Percentiles rank a stretch among this genome's conserved stretches.
phyloP scores from a whole-genome alignment of 1,140 invertebrate genomes.

The Leptestheria dahalacensis region DNA sequence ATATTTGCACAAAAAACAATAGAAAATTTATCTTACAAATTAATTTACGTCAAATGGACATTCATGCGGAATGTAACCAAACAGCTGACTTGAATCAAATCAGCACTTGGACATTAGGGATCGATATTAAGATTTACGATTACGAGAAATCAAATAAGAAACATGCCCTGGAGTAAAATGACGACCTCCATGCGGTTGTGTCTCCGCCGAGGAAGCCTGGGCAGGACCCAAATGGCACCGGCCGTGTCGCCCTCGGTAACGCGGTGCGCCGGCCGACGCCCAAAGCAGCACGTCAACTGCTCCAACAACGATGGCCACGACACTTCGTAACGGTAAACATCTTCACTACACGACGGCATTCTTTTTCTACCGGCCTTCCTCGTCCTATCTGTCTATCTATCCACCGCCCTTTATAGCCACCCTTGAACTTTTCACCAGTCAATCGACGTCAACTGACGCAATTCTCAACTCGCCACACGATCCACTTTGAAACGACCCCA shows the following conservation, averaged over 20 bases:
- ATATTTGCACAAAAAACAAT: too few relatives aligned
- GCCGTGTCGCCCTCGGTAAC: not conserved
- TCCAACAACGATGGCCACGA: not conserved
- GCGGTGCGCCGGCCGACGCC: not conserved
- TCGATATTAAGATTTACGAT: not conserved
- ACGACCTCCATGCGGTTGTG: slow-evolving; percentile 12
- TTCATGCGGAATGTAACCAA: too few relatives aligned
- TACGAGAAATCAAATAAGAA: not conserved
- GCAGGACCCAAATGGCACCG: not conserved
- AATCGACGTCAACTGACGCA: too few relatives aligned
- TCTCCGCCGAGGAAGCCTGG: not conserved
- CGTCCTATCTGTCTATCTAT: too few relatives aligned
- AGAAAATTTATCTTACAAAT: too few relatives aligned
- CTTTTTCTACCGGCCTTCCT: too few relatives aligned
- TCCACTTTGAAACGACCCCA: too few relatives aligned
- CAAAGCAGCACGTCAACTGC: slow-evolving; percentile 12
- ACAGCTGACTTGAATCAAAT: not conserved
- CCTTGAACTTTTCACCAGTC: too few relatives aligned
- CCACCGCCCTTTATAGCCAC: too few relatives aligned
- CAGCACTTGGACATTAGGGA: not conserved
- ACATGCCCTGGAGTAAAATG: slow-evolving; percentile 4
- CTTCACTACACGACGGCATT: too few relatives aligned
- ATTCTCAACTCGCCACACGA: too few relatives aligned
- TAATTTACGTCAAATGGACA: too few relatives aligned
- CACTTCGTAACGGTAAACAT: not conserved